Evolutionary conservation across 2,113 vertebrate species (phyloP), one percentile per base, ranked within the genome.

Genomic region (Crotalus helleri): DNA sequence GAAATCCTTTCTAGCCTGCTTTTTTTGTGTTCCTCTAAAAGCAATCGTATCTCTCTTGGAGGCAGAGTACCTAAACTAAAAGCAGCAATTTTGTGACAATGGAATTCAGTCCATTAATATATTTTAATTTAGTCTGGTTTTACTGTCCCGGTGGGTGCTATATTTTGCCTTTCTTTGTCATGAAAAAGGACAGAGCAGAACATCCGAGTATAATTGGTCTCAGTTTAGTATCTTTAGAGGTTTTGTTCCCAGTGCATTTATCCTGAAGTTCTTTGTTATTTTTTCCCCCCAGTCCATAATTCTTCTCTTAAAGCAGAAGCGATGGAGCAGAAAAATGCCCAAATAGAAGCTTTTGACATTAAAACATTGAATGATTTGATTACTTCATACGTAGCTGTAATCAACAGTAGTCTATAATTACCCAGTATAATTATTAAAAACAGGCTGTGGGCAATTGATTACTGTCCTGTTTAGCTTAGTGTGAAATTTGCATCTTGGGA

Each of bases 91-190:
- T n/a, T 87, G 26, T 53, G 33, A 19, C 55, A 89, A 23, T 57
- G 33, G n/a, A 58, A 44, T 21, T 13, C 10, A 92, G 54, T 24
- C 92, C 88, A 1, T 17, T 88, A 57, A 91, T 95, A 94, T 94
- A 85, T 94, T 89, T 95, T 90, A 93, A 95, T 93, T 91, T 94
- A 90, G 93, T 95, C 94, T 69, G 74, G 90, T 86, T 92, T 92
- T 92, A 46, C 91, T 96, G 57, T 94, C 95, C 92, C 93, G 85
- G 61, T 88, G 54, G 93, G 95, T 91, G 54, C 91, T 96, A 95
- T 93, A 86, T 92, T 95, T 95, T 90, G 1, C 93, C 94, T 88
- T 93, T 88, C 55, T 94, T 94, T 93, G 51, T 96, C 96, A 95
- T 96, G 94, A 95, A 89, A 85, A 74, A 90, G 93, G 91, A 91